These are phyloP conservation scores for Mamestra brassicae DNA, from an alignment of 2,888 invertebrate genomes.

Conservation along the genomic window DNA sequence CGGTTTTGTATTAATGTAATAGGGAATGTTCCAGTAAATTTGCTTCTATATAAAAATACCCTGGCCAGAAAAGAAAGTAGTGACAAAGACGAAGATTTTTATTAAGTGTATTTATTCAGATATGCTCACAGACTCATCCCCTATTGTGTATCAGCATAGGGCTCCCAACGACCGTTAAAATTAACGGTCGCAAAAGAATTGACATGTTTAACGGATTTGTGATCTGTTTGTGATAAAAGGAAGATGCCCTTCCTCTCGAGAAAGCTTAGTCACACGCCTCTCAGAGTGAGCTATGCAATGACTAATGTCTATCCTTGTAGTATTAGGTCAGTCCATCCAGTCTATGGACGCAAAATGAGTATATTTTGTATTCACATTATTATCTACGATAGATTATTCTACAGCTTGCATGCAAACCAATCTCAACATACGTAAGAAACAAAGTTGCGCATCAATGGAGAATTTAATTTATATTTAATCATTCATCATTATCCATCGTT, in stretches of 20 bases:
- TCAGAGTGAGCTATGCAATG: neutral
- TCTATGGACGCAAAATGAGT: neutral
- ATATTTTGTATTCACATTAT: neutral
- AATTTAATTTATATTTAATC: constrained; percentile 62
- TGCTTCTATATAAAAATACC: constrained; percentile 11
- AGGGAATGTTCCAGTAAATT: constrained; percentile 18
- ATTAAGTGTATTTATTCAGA: neutral
- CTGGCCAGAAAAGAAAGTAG: neutral
- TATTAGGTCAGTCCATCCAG: neutral
- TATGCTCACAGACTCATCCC: neutral
- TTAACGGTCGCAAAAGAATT: constrained; percentile 11
- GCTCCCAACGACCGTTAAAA: neutral
- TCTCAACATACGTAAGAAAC: constrained; percentile 56
- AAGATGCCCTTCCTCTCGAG: neutral
- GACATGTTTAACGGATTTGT: neutral
- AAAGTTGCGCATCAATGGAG: constrained; percentile 58
- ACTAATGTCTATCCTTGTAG: constrained; percentile 9
- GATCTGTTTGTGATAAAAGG: constrained; percentile 1
- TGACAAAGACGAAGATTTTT: neutral
- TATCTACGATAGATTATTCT: constrained; percentile 31
- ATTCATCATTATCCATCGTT: constrained; percentile 45
- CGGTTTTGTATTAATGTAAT: neutral
- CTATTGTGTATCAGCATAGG: neutral
- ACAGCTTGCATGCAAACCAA: constrained; percentile 46
- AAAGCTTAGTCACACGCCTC: constrained; percentile 30